Evolutionary conservation across 2,888 invertebrate species (phyloP).

Genomic region (Sminthurides aquaticus): DNA sequence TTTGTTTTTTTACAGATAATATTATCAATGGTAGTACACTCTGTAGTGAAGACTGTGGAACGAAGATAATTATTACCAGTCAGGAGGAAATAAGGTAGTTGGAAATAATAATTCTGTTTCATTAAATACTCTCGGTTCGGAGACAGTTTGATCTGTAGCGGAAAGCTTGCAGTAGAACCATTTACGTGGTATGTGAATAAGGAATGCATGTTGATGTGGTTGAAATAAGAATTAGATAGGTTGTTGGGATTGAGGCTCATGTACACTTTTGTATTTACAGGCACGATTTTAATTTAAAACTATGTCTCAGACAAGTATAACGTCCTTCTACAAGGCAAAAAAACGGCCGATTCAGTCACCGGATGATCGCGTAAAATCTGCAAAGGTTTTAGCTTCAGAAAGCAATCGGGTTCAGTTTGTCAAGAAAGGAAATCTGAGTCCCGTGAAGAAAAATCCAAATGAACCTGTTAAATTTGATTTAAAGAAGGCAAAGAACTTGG

Average conservation of each 20-base stretch:
- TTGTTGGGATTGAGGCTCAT: background rate
- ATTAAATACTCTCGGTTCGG: too few species aligned
- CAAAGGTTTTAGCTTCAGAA: constrained; percentile 7
- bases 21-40: too few species aligned
- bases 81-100: too few species aligned
- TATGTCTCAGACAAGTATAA: constrained; percentile 1
- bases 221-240: background rate
- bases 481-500: constrained; percentile 13
- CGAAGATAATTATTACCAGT: too few species aligned
- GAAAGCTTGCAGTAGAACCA: too few species aligned
- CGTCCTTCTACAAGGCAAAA: constrained; percentile 15
- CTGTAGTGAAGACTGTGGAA: too few species aligned
- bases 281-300: background rate
- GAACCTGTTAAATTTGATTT: constrained; percentile 11
- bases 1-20: too few species aligned
- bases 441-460: constrained; percentile 6
- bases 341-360: constrained; percentile 14
- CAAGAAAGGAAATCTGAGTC: constrained; percentile 22
- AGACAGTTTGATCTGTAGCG: too few species aligned
- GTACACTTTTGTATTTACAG: background rate
- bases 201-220: too few species aligned
- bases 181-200: too few species aligned
- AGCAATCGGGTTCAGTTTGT: constrained; percentile 20
- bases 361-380: constrained; percentile 10
- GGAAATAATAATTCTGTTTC: too few species aligned